Conservation (phyloP, 2,797 vertebrate species). For the Spatula versicolor region DNA sequence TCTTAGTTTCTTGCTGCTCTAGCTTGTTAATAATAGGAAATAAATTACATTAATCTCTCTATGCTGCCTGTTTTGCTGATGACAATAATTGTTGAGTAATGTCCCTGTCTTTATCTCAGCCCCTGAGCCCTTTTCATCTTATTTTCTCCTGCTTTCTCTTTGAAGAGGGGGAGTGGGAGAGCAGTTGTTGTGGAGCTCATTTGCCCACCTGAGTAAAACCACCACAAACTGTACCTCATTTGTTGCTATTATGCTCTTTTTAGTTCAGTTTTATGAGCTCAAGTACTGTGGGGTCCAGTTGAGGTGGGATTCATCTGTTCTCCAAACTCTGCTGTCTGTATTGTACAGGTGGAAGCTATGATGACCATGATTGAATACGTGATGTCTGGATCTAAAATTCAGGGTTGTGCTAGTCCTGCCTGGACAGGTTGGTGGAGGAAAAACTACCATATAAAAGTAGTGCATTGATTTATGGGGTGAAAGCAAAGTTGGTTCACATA, state of each 20-base stretch:
- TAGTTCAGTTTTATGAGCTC: neutral
- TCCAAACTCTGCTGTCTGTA: neutral
- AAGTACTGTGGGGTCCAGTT: neutral
- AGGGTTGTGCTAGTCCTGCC: neutral
- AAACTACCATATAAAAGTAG: rapidly evolving
- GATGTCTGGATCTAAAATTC: neutral
- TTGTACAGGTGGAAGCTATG: neutral
- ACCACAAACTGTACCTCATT: no score
- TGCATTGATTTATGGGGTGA: neutral
- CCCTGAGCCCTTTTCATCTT: no score
- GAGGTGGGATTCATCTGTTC: neutral
- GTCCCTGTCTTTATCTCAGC: no score
- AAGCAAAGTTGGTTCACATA: neutral
- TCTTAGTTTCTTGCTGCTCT: no score
- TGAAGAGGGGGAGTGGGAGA: no score
- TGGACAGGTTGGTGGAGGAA: neutral
- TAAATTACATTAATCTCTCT: no score
- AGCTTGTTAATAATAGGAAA: no score
- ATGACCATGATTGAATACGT: neutral
- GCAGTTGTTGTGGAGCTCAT: no score
- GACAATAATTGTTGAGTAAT: no score
- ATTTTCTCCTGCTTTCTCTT: no score
- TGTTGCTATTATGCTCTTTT: neutral
- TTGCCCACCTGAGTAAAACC: no score
- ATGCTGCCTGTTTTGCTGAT: no score